Evolutionary conservation across 2,113 vertebrate genomes (phyloP).

Genomic region (Bolborhynchus lineola): DNA sequence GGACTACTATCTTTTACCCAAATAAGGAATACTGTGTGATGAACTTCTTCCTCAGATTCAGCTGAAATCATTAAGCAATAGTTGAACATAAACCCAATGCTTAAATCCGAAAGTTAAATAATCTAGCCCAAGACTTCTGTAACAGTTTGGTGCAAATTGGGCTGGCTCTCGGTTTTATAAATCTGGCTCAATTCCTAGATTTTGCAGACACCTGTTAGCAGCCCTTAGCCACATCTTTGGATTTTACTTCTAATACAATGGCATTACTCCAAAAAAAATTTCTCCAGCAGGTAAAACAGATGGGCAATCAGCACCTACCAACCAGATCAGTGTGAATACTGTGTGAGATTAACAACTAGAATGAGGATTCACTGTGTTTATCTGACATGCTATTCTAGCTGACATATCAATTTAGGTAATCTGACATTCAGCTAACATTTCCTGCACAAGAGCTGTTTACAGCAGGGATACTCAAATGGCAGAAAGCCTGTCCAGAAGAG

Average conservation of each 20-base stretch:
- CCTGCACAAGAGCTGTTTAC: background rate
- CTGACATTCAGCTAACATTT: background rate
- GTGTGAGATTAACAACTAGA: background rate
- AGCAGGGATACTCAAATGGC: background rate
- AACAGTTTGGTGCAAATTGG: slow-evolving; percentile 26
- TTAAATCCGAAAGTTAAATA: slow-evolving; percentile 24
- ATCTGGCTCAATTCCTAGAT: slow-evolving; percentile 25
- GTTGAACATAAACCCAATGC: background rate
- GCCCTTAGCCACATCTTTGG: slow-evolving; percentile 36
- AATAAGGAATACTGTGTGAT: background rate
- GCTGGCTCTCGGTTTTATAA: background rate
- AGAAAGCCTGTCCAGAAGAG: background rate
- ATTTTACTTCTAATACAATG: slow-evolving; percentile 31
- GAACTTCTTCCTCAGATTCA: background rate
- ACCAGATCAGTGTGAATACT: slow-evolving; percentile 10
- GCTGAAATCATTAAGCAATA: background rate
- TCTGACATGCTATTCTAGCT: slow-evolving; percentile 13
- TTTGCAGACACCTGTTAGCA: slow-evolving; percentile 47
- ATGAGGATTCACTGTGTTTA: background rate
- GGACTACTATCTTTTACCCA: background rate
- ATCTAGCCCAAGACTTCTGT: slow-evolving; percentile 5
- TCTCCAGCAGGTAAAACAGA: slow-evolving; percentile 61
- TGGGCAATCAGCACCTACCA: slow-evolving; percentile 56
- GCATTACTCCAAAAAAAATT: slow-evolving; percentile 39
- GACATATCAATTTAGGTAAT: slow-evolving; percentile 20